A percentile compares a stretch with the other conserved stretches of the same genome.
phyloP scores from a whole-genome alignment of 1,140 invertebrate genomes.

The Aphelenchoides besseyi region DNA sequence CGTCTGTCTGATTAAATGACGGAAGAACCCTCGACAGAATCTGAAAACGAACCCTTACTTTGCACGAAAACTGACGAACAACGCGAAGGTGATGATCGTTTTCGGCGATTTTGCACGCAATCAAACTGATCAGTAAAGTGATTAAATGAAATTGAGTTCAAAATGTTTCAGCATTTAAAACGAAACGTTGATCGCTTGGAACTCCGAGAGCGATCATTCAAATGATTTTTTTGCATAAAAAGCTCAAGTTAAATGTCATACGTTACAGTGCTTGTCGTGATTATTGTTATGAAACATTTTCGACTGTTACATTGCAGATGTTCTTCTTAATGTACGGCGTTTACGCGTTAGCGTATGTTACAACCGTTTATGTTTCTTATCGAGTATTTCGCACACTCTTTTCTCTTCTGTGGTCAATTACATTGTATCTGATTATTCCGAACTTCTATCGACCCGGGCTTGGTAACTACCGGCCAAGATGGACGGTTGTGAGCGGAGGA shows the following conservation, averaged over 20 bases:
- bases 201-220: too few relatives aligned
- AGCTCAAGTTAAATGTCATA: too few relatives aligned
- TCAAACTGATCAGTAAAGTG: neutral
- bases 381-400: conserved; percentile 39
- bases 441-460: conserved; percentile 39
- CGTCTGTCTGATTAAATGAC: too few relatives aligned
- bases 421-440: conserved; percentile 38
- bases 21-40: too few relatives aligned
- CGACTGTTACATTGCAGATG: neutral
- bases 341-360: conserved; percentile 19
- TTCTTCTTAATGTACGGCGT: neutral
- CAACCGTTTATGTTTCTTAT: conserved; percentile 30
- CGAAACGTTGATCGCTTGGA: too few relatives aligned
- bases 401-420: conserved; percentile 38
- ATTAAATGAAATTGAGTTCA: neutral
- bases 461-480: neutral
- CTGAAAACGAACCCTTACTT: too few relatives aligned
- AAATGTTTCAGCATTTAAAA: neutral
- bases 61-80: too few relatives aligned
- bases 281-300: neutral
- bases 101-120: neutral
- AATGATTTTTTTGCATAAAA: neutral
- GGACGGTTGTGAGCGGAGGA: conserved; percentile 47
- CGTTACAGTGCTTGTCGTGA: neutral
- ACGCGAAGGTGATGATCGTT: too few relatives aligned